These are phyloP conservation scores for Drosophila watanabei DNA, from an alignment of 1,140 invertebrate genomes.

Conservation along the genomic window DNA sequence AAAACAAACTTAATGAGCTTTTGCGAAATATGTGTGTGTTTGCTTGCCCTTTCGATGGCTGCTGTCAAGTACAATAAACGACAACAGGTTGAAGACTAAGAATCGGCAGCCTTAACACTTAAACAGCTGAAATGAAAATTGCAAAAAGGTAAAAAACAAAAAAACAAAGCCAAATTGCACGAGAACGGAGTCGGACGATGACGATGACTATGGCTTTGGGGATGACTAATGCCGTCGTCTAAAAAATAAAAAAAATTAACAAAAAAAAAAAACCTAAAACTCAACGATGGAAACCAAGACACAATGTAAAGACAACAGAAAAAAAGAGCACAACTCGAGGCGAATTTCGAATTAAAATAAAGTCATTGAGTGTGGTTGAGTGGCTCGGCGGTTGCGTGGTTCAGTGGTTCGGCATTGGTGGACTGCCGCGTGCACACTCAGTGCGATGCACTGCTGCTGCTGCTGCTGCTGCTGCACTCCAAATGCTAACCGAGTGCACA, in stretches of 20 bases:
- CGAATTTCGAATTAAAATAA: constrained; percentile 65
- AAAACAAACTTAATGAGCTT: constrained; percentile 79
- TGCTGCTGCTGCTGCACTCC: constrained; percentile 10
- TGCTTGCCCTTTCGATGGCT: constrained; percentile 83
- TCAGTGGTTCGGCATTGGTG: constrained; percentile 52
- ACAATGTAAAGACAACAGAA: constrained; percentile 10
- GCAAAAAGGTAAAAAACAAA: not conserved
- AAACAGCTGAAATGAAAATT: constrained; percentile 76
- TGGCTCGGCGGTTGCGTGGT: constrained; percentile 52
- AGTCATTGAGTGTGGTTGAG: constrained; percentile 63
- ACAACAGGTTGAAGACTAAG: constrained; percentile 80
- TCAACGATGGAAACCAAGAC: constrained; percentile 42
- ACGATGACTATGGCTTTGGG: constrained; percentile 28
- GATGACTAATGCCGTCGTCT: constrained; percentile 41
- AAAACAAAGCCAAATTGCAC: constrained; percentile 38
- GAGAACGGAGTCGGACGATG: constrained; percentile 35
- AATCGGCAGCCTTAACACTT: constrained; percentile 62
- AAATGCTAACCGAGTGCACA: constrained; percentile 23
- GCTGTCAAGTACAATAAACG: constrained; percentile 83
- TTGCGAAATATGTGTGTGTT: constrained; percentile 76
- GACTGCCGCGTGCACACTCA: constrained; percentile 35
- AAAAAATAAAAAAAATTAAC: constrained; percentile 22
- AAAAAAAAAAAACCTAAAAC: constrained; percentile 23
- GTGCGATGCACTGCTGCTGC: constrained; percentile 30
- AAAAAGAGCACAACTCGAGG: constrained; percentile 44